A percentile compares a stretch with the other conserved stretches of the same genome.
Evolutionary conservation across 1,140 invertebrate genomes (phyloP).

Genomic region (Plodia interpunctella): DNA sequence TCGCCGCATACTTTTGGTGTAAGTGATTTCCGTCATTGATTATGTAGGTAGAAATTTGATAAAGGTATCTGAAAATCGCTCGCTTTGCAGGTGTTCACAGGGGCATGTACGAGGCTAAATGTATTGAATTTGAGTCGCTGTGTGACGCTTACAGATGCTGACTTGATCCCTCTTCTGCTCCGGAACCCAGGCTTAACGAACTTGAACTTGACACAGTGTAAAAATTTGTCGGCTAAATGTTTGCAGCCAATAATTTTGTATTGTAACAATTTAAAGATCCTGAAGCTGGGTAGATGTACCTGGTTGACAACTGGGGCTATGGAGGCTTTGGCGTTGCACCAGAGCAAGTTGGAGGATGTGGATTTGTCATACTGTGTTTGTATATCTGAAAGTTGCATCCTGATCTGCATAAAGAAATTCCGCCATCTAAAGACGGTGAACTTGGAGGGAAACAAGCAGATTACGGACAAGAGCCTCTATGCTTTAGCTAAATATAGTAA

Average conservation of each 20-base stretch:
- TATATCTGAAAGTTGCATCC: conserved; percentile 76
- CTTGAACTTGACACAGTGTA: conserved; percentile 77
- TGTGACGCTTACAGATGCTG: conserved; percentile 64
- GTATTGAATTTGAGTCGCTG: conserved; percentile 75
- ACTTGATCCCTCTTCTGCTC: conserved; percentile 72
- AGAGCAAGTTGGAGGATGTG: conserved; percentile 76
- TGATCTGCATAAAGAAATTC: conserved; percentile 78
- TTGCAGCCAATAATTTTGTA: conserved; percentile 78
- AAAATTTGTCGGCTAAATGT: conserved; percentile 75
- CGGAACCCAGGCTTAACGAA: conserved; percentile 67
- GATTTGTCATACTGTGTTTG: conserved; percentile 76
- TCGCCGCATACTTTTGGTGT: conserved; percentile 62
- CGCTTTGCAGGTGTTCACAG: conserved; percentile 67
- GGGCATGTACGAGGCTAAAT: conserved; percentile 67
- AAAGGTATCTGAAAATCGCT: conserved; percentile 6
- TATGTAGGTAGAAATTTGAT: neutral
- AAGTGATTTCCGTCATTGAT: conserved; percentile 24
- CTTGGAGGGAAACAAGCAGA: conserved; percentile 75
- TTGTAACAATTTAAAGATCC: conserved; percentile 72
- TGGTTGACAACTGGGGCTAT: conserved; percentile 78
- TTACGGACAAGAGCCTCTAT: conserved; percentile 76
- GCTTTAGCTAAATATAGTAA: conserved; percentile 76
- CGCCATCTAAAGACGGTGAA: conserved; percentile 72
- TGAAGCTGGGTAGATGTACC: conserved; percentile 75
- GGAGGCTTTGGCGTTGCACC: conserved; percentile 77